Conservation (phyloP, 2,113 vertebrate genomes). For the Phalacrocorax brasilianus region DNA sequence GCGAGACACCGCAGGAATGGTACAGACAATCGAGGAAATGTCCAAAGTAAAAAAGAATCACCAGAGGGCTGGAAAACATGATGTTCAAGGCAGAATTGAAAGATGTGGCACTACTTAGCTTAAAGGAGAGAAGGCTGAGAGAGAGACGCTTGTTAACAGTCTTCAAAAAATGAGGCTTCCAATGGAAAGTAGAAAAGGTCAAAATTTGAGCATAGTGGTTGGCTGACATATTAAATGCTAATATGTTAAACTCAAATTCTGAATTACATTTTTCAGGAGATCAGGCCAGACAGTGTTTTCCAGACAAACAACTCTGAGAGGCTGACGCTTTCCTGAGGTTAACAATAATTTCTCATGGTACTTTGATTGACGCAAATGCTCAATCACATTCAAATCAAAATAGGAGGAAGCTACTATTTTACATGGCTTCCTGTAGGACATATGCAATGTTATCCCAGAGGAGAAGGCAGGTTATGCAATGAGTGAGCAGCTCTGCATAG, state of each 20-base stretch:
- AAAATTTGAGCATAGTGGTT: not conserved
- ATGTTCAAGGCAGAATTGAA: not conserved
- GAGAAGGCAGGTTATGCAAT: constrained; percentile 29
- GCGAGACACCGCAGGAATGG: not conserved
- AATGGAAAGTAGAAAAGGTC: not conserved
- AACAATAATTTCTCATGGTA: not conserved
- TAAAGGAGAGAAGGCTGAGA: not conserved
- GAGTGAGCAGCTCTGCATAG: not conserved
- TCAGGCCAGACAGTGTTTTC: not conserved
- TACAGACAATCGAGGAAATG: not conserved
- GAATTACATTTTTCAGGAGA: not conserved
- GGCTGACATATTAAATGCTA: not conserved
- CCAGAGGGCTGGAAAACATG: not conserved
- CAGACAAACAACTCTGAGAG: not conserved
- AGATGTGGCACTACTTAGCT: not conserved
- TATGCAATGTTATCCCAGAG: constrained; percentile 27
- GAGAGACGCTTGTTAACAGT: not conserved
- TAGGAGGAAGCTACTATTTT: constrained; percentile 56
- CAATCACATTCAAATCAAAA: constrained; percentile 44
- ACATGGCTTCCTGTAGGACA: constrained; percentile 51
- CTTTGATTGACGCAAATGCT: constrained; percentile 46
- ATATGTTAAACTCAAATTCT: not conserved
- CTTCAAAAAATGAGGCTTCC: not conserved
- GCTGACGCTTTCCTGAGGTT: not conserved
- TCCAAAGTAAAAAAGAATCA: not conserved